phyloP scores from a whole-genome alignment of 2,797 vertebrate genomes.

The Acanthiza pusilla region DNA sequence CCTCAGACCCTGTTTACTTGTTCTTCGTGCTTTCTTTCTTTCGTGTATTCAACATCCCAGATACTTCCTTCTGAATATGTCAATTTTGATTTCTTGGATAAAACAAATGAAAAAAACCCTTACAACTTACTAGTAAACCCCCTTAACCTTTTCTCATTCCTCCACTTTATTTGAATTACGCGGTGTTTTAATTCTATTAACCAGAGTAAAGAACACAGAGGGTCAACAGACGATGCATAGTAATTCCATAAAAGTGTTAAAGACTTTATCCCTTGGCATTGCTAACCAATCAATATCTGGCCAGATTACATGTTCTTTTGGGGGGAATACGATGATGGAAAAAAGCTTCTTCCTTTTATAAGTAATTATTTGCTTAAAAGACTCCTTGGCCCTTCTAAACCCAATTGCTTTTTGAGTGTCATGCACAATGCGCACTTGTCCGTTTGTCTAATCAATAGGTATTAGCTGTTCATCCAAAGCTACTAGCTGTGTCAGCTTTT shows the following conservation, averaged over 20 bases:
- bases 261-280: background rate
- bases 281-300: background rate
- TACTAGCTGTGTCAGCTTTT: background rate
- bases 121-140: background rate
- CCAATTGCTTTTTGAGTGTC: background rate
- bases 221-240: background rate
- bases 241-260: background rate
- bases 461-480: background rate
- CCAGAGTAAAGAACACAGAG: background rate
- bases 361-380: slow-evolving; percentile 33
- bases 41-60: background rate
- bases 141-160: background rate
- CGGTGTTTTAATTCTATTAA: background rate
- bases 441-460: background rate
- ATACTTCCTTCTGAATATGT: background rate
- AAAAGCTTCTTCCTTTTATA: background rate
- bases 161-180: background rate
- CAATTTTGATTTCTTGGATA: background rate
- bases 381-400: background rate
- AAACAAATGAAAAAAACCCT: background rate
- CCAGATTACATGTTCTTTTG: background rate
- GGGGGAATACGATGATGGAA: background rate
- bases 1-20: background rate
- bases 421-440: background rate
- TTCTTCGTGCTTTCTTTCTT: background rate